phyloP scores from a whole-genome alignment of 2,113 vertebrate genomes.

The Hystrix cristata region DNA sequence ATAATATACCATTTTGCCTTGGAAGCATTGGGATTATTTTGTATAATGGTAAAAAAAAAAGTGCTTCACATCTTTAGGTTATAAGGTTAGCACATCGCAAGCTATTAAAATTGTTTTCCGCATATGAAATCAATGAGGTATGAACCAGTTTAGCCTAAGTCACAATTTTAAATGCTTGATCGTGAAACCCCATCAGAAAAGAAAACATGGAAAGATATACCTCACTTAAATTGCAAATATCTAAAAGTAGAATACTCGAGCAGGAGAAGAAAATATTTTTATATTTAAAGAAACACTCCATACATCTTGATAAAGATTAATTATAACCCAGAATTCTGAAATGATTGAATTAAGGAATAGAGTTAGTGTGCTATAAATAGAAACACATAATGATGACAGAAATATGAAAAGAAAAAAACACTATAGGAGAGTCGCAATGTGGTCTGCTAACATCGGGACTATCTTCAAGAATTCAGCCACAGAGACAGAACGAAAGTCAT shows the following conservation, averaged over 20 bases:
- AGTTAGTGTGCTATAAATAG: constrained; percentile 27
- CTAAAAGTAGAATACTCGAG: background rate
- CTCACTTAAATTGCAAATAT: background rate
- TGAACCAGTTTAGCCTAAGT: background rate
- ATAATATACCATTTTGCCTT: background rate
- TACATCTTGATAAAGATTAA: constrained; percentile 2
- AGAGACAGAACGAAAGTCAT: background rate
- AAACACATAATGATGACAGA: constrained; percentile 24
- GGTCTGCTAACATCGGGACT: background rate
- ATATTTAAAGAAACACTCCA: background rate
- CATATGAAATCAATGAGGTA: background rate
- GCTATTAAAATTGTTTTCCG: constrained; percentile 16
- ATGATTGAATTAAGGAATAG: constrained; percentile 7
- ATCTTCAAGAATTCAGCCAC: background rate
- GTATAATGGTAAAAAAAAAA: background rate
- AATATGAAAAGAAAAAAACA: constrained; percentile 40
- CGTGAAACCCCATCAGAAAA: background rate
- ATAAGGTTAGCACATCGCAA: background rate
- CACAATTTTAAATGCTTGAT: constrained; percentile 23
- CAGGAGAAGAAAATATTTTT: constrained; percentile 38
- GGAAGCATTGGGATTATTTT: background rate
- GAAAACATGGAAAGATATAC: background rate
- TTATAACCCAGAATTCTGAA: background rate
- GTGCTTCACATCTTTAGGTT: background rate
- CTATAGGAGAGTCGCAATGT: background rate